phyloP scores from a whole-genome alignment of 2,797 vertebrate genomes.

The Toxotes lorentzi region DNA sequence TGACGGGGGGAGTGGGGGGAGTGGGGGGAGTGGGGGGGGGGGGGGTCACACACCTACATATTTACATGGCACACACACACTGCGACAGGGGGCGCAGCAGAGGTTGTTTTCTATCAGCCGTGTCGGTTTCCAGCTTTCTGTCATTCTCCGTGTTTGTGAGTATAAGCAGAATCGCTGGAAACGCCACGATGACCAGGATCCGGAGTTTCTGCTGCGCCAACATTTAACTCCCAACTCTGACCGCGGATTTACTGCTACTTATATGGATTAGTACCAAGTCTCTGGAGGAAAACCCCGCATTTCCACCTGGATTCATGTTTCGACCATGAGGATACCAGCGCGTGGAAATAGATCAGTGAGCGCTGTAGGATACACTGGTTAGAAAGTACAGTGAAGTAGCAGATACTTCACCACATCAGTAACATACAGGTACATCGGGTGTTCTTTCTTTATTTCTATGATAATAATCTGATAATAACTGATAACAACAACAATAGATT shows the following conservation, averaged over 20 bases:
- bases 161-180: conserved; percentile 49
- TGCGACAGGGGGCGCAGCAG: conserved; percentile 72
- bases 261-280: conserved; percentile 25
- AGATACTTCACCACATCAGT: not conserved
- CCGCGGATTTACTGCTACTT: conserved; percentile 21
- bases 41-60: conserved; percentile 31
- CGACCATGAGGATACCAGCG: conserved; percentile 54
- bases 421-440: conserved; percentile 47
- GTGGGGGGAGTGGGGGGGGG: not conserved
- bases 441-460: no score
- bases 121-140: conserved; percentile 43
- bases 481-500: not conserved
- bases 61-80: conserved; percentile 34
- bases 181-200: conserved; percentile 37
- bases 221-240: conserved; percentile 26
- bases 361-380: conserved; percentile 16
- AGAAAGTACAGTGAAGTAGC: conserved; percentile 36
- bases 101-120: conserved; percentile 29
- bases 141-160: conserved; percentile 51
- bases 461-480: not conserved
- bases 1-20: conserved; percentile 2
- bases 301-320: conserved; percentile 55
- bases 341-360: conserved; percentile 36
- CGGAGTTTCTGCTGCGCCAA: conserved; percentile 10
- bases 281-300: conserved; percentile 18